phyloP scores from a whole-genome alignment of 1,140 invertebrate species.

The Drosophila oshimai region DNA sequence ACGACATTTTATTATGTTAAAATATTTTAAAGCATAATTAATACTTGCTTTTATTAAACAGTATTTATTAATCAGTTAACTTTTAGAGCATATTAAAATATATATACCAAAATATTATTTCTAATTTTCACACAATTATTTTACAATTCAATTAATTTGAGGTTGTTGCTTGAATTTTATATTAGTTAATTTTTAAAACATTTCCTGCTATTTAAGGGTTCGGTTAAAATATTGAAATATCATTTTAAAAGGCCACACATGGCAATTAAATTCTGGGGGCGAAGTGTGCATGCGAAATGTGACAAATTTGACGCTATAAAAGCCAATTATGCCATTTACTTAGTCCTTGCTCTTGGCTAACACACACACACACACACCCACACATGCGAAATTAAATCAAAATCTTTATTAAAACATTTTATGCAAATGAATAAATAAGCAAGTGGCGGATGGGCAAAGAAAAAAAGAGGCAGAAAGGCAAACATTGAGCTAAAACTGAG shows the following conservation, averaged over 20 bases:
- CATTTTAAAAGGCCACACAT: not conserved
- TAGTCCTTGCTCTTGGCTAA: constrained; percentile 7
- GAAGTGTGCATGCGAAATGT: constrained; percentile 24
- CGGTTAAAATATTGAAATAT: too few relatives aligned
- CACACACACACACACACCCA: not conserved
- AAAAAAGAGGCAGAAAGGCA: not conserved
- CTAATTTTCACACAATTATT: too few relatives aligned
- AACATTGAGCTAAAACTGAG: not conserved
- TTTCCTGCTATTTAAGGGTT: too few relatives aligned
- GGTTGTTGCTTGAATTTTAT: too few relatives aligned
- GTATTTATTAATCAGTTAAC: too few relatives aligned
- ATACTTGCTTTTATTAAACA: too few relatives aligned
- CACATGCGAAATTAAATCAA: constrained; percentile 59
- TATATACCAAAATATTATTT: too few relatives aligned
- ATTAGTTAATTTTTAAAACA: too few relatives aligned
- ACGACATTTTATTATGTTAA: too few relatives aligned
- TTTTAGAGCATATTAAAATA: too few relatives aligned
- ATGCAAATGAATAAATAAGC: constrained; percentile 77
- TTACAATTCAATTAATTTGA: too few relatives aligned
- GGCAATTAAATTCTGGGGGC: not conserved
- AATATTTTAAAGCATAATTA: too few relatives aligned
- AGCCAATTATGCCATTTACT: constrained; percentile 43
- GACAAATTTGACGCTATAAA: constrained; percentile 39
- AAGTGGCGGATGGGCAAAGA: constrained; percentile 26
- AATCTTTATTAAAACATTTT: constrained; percentile 75